Evolutionary conservation across 2,888 invertebrate species (phyloP).

Genomic region (Apeira syringaria): DNA sequence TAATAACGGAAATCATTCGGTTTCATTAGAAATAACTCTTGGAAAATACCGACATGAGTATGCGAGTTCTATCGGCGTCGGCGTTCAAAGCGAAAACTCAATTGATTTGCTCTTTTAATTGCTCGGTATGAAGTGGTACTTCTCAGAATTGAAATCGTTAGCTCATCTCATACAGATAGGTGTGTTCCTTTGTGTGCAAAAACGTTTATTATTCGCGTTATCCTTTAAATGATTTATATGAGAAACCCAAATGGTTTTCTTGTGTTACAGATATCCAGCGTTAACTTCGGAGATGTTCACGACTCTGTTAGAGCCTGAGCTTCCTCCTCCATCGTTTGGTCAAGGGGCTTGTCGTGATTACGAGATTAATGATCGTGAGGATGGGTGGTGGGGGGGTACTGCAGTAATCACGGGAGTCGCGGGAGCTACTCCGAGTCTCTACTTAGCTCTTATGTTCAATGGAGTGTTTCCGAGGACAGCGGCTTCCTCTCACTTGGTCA

Average conservation of each 20-base stretch:
- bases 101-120: constrained; percentile 42
- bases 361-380: constrained; percentile 73
- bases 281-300: constrained; percentile 93
- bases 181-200: constrained; percentile 16
- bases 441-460: constrained; percentile 91
- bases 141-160: constrained; percentile 23
- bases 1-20: constrained; percentile 64
- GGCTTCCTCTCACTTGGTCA: constrained; percentile 86
- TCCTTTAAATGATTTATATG: constrained; percentile 3
- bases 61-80: constrained; percentile 29
- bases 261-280: constrained; percentile 84
- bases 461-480: constrained; percentile 88
- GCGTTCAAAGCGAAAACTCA: constrained; percentile 36
- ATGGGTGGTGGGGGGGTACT: constrained; percentile 93
- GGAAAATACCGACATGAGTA: constrained; percentile 48
- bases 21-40: constrained; percentile 47
- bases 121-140: constrained; percentile 29
- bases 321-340: constrained; percentile 86
- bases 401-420: constrained; percentile 93
- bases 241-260: constrained; percentile 4
- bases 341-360: constrained; percentile 82
- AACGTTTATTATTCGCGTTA: constrained; percentile 3
- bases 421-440: constrained; percentile 91
- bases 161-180: constrained; percentile 13
- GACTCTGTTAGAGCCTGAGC: constrained; percentile 86